Percentiles rank a stretch among this genome's conserved stretches.
These are phyloP conservation scores for Amphiprion percula DNA, from an alignment of 2,113 vertebrate species.

Conservation along the genomic window DNA sequence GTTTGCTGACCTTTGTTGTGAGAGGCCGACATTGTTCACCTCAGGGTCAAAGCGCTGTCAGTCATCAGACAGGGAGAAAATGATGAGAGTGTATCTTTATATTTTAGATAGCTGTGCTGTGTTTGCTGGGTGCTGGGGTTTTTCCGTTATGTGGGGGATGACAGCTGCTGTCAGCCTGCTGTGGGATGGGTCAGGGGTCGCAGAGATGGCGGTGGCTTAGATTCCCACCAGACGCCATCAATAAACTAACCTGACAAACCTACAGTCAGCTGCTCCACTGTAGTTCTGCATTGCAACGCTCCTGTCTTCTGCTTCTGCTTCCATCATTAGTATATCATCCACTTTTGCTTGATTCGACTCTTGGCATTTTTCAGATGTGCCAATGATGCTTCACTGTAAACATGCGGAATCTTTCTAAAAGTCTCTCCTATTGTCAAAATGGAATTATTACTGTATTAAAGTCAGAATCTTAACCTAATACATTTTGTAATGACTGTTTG, in stretches of 20 bases:
- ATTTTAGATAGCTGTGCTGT: conserved; percentile 36
- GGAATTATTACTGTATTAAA: conserved; percentile 24
- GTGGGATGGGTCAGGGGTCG: conserved; percentile 33
- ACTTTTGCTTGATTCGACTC: too few species aligned
- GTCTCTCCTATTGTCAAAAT: neutral
- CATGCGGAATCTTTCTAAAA: neutral
- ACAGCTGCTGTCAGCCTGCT: conserved; percentile 53
- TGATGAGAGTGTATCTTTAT: conserved; percentile 51
- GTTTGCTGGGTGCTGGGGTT: conserved; percentile 50
- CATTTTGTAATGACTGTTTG: conserved; percentile 36
- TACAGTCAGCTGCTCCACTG: neutral
- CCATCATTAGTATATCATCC: too few species aligned
- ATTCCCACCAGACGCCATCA: neutral
- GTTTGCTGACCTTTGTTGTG: conserved; percentile 58
- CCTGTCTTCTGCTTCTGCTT: neutral
- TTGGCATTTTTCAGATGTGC: neutral
- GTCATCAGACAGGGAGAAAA: conserved; percentile 57
- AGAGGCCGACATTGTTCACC: conserved; percentile 50
- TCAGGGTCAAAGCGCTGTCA: conserved; percentile 57
- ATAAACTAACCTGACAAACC: conserved; percentile 8
- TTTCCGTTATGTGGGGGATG: conserved; percentile 11
- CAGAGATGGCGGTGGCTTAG: neutral
- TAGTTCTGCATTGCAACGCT: neutral
- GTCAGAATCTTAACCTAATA: conserved; percentile 32
- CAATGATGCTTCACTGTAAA: neutral